Base-by-base conservation (phyloP, 2,797 vertebrate genomes). In the Oryzias dopingdopingensis region DNA sequence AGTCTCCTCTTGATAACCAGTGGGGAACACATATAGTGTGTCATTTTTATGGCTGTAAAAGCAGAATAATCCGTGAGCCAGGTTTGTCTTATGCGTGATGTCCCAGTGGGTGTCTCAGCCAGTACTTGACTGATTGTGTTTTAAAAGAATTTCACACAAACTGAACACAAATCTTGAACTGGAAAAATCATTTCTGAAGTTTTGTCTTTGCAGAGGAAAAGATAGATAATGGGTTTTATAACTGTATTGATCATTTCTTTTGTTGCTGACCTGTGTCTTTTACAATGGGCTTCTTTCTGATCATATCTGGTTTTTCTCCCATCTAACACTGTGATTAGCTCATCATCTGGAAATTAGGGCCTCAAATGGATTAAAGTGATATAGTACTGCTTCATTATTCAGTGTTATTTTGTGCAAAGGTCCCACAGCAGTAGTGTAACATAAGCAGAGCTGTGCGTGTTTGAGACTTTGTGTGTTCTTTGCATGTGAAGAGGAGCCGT, bases 301-400 rank as follows among this genome's bases (percentile, higher is more conserved):
- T 49, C 53, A 49, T 80, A 60, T 82, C 52, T 52, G 14, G 56
- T 86, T 81, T 56, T 71, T 44, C 49, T 23, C 64, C 74, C 68
- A 82, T 84, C 67, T 77, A 53, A 74, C 54, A 47, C 61, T 78
- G 73, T 74, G 54, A 82, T 83, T 76, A 80, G 46, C 51, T 59
- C 52, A 61, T 67, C 70, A 46, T 42, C 57, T 67, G 64, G 43
- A 52, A 58, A 75, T 62, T 48, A 79, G 62, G 60, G 54, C n/a
- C 67, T 85, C 68, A 74, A 59, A 86, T 73, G 77, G 75, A 88
- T 84, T 71, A 70, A 83, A 80, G 65, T 64, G 80, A 72, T 69
- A 65, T 58, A 85, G 85, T 70, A 72, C 66, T 41, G 55, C 50
- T 62, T 46, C 59, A 56, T 72, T 86, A 70, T 84, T 73, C 59